Evolutionary conservation across 2,797 vertebrate species (phyloP).

Genomic region (Sebastes hubbsi): DNA sequence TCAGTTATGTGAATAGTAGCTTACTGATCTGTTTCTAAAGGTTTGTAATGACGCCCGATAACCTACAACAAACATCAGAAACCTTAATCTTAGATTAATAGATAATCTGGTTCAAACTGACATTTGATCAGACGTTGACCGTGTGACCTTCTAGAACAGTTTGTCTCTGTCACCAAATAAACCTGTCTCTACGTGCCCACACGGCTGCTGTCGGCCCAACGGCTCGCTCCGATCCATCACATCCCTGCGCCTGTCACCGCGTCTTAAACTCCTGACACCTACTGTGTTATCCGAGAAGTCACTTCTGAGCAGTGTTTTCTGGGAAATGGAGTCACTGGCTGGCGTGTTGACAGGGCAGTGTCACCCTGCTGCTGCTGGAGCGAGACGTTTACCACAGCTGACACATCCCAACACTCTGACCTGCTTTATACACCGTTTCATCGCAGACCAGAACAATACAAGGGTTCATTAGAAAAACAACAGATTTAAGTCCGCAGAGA

Average conservation of each 20-base stretch:
- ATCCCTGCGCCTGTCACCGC: conserved; percentile 33
- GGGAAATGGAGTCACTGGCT: conserved; percentile 53
- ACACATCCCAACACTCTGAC: conserved; percentile 9
- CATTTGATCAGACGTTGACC: neutral
- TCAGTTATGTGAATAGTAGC: neutral
- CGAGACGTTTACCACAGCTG: conserved; percentile 3
- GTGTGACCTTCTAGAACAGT: neutral
- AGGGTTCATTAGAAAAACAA: neutral
- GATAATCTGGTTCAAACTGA: neutral
- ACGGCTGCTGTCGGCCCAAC: conserved; percentile 18
- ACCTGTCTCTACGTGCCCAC: conserved; percentile 34
- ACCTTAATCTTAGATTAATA: neutral
- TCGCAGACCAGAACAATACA: neutral
- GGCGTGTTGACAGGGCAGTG: conserved; percentile 40
- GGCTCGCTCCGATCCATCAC: conserved; percentile 35
- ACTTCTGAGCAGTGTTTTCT: conserved; percentile 45
- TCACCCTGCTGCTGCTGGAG: conserved; percentile 1
- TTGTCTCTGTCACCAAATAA: neutral
- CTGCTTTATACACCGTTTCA: neutral
- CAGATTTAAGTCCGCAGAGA: neutral
- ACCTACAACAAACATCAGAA: neutral
- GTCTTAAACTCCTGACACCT: conserved; percentile 28
- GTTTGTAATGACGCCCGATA: neutral
- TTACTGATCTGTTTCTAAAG: too few species aligned
- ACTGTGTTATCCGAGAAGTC: conserved; percentile 26